phyloP scores from a whole-genome alignment of 2,888 invertebrate genomes.

The Pediacus dermestoides region DNA sequence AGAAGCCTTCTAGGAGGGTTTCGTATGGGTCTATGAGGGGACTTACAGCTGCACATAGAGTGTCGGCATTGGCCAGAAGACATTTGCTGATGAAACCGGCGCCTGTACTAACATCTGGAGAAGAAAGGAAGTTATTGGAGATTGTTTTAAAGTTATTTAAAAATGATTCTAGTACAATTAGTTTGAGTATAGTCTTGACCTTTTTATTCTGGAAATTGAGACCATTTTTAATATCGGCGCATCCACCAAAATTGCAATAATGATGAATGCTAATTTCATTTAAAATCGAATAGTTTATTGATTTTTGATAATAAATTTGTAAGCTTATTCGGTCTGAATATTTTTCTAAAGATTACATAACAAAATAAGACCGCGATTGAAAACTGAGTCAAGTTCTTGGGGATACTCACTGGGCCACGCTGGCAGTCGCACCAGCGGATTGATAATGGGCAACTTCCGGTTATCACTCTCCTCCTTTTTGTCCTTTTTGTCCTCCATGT shows the following conservation, averaged over 20 bases:
- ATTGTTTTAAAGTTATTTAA: background rate
- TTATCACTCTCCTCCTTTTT: constrained; percentile 48
- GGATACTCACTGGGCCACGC: constrained; percentile 85
- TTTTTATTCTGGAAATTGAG: too few relatives aligned
- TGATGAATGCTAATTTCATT: too few relatives aligned
- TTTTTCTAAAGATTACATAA: too few relatives aligned
- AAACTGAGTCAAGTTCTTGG: too few relatives aligned
- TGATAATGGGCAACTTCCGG: constrained; percentile 80
- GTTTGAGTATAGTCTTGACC: too few relatives aligned
- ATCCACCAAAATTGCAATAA: too few relatives aligned
- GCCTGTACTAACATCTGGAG: constrained; percentile 64
- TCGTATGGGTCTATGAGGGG: constrained; percentile 92
- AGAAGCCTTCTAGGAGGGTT: constrained; percentile 80
- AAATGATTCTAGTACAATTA: too few relatives aligned
- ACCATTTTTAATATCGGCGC: too few relatives aligned
- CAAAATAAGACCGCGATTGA: too few relatives aligned
- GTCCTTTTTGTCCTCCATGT: constrained; percentile 48
- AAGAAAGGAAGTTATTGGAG: background rate
- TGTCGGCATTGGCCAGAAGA: constrained; percentile 91
- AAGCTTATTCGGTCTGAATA: too few relatives aligned
- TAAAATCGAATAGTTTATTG: too few relatives aligned
- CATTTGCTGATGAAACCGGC: constrained; percentile 93
- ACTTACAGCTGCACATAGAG: constrained; percentile 93
- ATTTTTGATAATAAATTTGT: too few relatives aligned
- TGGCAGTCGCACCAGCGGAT: constrained; percentile 81